Conservation (phyloP, 2,113 vertebrate species). For the Ptilorrhoa leucosticta region DNA sequence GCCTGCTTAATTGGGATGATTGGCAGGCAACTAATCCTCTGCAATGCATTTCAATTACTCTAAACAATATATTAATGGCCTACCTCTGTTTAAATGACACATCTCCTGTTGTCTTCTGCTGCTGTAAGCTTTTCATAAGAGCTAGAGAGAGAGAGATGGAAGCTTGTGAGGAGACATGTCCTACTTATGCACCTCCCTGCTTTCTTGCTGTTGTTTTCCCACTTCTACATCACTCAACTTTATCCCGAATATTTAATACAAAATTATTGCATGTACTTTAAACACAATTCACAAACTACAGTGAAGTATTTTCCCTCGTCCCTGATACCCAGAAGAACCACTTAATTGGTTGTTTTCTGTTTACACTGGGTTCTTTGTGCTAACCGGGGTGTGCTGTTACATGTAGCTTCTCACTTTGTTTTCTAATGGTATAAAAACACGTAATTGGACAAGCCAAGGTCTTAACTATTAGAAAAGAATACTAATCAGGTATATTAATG, state of each 20-base stretch:
- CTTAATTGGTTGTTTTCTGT: neutral
- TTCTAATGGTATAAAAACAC: constrained; percentile 7
- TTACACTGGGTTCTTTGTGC: neutral
- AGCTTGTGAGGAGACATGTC: neutral
- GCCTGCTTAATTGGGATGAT: constrained; percentile 61
- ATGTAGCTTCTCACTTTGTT: neutral
- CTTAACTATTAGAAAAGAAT: constrained; percentile 13
- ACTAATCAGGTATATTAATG: constrained; percentile 23
- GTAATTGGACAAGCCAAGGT: constrained; percentile 31
- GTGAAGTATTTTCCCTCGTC: neutral
- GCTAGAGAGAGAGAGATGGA: neutral
- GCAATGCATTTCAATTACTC: constrained; percentile 40
- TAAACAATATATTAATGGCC: constrained; percentile 21
- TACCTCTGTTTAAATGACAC: constrained; percentile 31
- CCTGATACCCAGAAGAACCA: neutral
- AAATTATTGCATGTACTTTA: neutral
- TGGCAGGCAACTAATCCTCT: constrained; percentile 40
- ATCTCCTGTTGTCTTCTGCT: constrained; percentile 21
- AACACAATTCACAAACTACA: neutral
- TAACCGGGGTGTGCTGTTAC: neutral
- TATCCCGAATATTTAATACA: neutral
- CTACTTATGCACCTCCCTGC: neutral
- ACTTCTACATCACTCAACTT: neutral
- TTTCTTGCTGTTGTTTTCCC: neutral
- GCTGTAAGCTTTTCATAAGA: neutral